phyloP scores from a whole-genome alignment of 2,797 vertebrate species.

The Gorsachius magnificus region DNA sequence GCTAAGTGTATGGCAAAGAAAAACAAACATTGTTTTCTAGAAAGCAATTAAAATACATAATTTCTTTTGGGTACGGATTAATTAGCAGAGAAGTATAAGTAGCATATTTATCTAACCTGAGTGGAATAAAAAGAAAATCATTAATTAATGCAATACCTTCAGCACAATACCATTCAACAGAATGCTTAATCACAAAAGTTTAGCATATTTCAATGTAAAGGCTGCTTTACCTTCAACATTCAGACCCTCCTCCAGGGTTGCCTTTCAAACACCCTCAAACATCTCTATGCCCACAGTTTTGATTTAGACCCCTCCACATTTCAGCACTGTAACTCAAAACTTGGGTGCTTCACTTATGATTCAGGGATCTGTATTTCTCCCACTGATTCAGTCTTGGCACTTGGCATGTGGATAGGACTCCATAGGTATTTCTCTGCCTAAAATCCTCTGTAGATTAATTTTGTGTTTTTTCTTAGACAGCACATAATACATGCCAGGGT shows the following conservation, averaged over 20 bases:
- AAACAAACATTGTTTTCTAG: conserved; percentile 22
- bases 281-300: not conserved
- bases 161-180: not conserved
- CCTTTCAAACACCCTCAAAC: not conserved
- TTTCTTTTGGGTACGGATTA: conserved; percentile 7
- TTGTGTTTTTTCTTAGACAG: not conserved
- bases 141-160: not conserved
- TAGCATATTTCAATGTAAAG: not conserved
- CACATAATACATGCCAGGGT: not conserved
- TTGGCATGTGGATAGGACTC: fast-evolving
- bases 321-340: not conserved
- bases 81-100: conserved; percentile 4
- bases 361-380: not conserved
- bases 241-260: not conserved
- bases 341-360: not conserved
- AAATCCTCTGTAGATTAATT: not conserved
- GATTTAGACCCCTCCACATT: not conserved
- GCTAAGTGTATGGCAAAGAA: not conserved
- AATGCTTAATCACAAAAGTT: not conserved
- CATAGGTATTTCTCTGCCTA: not conserved
- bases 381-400: not conserved
- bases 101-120: conserved; percentile 22
- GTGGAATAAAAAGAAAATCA: not conserved
- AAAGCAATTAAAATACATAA: conserved; percentile 15
- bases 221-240: not conserved